Percentiles rank a stretch among this genome's conserved stretches.
phyloP scores from a whole-genome alignment of 2,888 invertebrate species.

The Tryphoninae sp. region DNA sequence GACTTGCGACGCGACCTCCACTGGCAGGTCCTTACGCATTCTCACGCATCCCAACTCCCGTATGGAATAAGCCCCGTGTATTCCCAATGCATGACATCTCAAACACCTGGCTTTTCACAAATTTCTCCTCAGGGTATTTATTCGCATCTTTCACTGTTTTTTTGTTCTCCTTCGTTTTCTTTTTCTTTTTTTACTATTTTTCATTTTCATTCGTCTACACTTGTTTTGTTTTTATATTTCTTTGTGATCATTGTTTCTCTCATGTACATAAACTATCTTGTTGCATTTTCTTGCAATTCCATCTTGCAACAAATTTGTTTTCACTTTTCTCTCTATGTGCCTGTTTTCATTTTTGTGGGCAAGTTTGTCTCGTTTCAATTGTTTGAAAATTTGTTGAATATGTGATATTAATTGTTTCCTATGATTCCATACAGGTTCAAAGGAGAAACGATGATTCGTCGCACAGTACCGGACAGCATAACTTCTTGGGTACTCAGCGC shows the following conservation, averaged over 20 bases:
- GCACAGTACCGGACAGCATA: slow-evolving; percentile 90
- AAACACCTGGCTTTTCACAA: slow-evolving; percentile 92
- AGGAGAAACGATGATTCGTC: slow-evolving; percentile 84
- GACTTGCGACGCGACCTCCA: slow-evolving; percentile 85
- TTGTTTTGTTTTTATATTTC: slow-evolving; percentile 7
- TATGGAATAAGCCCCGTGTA: slow-evolving; percentile 90
- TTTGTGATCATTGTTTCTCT: not conserved
- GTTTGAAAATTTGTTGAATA: slow-evolving; percentile 20
- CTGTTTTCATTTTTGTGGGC: slow-evolving; percentile 2
- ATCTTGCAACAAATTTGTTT: not conserved
- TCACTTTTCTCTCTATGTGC: not conserved
- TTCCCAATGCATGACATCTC: slow-evolving; percentile 88
- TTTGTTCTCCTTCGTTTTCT: slow-evolving; percentile 33
- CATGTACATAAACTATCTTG: not conserved
- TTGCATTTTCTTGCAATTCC: not conserved
- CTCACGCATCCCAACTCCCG: slow-evolving; percentile 91
- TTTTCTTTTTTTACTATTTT: slow-evolving; percentile 26
- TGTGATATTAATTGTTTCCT: slow-evolving; percentile 27
- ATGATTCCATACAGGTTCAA: slow-evolving; percentile 80
- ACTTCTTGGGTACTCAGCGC: slow-evolving; percentile 93
- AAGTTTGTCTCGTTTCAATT: not conserved
- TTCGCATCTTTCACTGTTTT: slow-evolving; percentile 65
- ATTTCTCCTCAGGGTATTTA: slow-evolving; percentile 89
- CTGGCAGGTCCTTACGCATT: slow-evolving; percentile 95
- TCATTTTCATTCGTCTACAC: not conserved